Conservation (phyloP, 2,797 vertebrate species). For the Rhynchonycteris naso region DNA sequence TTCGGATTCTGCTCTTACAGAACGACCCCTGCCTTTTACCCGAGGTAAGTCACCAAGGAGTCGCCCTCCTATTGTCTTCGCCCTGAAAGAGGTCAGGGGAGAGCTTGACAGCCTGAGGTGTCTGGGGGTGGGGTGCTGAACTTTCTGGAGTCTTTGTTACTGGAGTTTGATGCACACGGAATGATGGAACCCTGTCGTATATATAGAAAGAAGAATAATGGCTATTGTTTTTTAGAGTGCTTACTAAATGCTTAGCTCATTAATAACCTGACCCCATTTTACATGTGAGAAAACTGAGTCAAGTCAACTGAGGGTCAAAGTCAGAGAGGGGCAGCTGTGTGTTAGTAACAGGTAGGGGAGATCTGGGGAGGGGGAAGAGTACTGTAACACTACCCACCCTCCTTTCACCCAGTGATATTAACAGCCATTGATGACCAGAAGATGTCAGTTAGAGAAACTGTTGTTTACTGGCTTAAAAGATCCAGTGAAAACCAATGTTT, state of each 20-base stretch:
- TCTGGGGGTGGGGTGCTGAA: background rate
- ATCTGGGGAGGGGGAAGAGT: background rate
- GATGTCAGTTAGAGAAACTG: background rate
- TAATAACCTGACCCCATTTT: background rate
- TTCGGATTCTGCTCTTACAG: conserved; percentile 93
- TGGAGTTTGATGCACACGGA: background rate
- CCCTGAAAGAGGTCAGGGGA: background rate
- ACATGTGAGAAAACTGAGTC: background rate
- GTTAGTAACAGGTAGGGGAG: background rate
- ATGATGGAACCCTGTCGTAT: background rate
- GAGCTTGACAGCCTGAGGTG: background rate
- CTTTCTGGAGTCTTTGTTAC: background rate
- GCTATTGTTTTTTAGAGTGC: background rate
- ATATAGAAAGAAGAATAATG: background rate
- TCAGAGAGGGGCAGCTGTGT: background rate
- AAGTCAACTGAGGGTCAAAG: background rate
- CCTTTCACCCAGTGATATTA: background rate
- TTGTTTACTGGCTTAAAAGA: background rate
- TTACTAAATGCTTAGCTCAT: background rate
- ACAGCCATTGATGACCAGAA: background rate
- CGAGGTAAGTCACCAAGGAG: conserved; percentile 87
- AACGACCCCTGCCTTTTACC: conserved; percentile 93
- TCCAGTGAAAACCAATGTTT: background rate
- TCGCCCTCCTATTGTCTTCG: rapidly evolving
- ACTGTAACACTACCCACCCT: rapidly evolving